Evolutionary conservation across 2,888 invertebrate genomes (phyloP).

Genomic region (Eueremaeus valkanovi): DNA sequence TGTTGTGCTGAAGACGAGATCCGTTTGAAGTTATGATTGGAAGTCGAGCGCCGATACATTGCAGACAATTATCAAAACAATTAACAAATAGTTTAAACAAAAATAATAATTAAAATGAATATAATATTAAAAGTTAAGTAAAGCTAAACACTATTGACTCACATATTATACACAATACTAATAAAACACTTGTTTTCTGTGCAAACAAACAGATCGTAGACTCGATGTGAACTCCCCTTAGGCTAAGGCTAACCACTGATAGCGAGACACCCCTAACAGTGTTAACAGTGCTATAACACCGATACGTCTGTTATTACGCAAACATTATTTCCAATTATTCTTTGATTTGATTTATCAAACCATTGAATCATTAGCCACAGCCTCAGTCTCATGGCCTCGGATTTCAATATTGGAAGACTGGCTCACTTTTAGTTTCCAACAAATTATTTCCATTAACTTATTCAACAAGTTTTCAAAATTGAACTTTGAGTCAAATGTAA

Average conservation of each 20-base stretch:
- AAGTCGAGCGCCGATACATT: constrained; percentile 8
- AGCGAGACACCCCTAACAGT: neutral
- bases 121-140: neutral
- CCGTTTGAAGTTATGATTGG: constrained; percentile 8
- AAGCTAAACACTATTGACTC: constrained; percentile 14
- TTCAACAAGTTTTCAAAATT: no score
- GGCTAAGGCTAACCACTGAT: constrained; percentile 1
- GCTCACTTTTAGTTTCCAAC: no score
- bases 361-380: no score
- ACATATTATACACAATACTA: constrained; percentile 6
- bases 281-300: no score
- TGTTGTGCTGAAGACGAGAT: constrained; percentile 15
- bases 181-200: constrained; percentile 23
- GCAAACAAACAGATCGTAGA: constrained; percentile 13
- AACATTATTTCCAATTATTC: no score
- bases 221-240: constrained; percentile 10
- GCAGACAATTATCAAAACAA: neutral
- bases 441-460: no score
- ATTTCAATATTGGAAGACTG: no score
- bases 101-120: neutral
- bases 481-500: no score
- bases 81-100: neutral
- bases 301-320: no score
- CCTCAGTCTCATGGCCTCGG: no score
- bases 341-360: no score